A percentile compares a stretch with the other conserved stretches of the same genome.
Conservation (phyloP, 2,113 vertebrate species). For the Balaenoptera acutorostrata region DNA sequence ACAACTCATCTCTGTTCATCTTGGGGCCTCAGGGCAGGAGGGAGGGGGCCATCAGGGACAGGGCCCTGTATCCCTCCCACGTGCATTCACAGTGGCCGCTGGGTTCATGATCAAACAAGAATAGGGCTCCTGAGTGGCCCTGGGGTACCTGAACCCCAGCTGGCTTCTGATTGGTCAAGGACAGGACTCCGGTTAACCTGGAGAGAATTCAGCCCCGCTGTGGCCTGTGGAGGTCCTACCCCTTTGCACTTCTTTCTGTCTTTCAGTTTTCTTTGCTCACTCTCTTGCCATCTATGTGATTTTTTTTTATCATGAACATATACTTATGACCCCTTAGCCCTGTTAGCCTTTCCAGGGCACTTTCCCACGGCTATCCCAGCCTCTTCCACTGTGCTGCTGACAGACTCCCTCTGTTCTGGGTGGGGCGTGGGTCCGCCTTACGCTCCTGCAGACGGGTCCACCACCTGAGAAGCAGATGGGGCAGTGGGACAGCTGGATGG, state of each 20-base stretch:
- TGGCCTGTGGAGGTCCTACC: too few species aligned
- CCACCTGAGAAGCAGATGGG: background rate
- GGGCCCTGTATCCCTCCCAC: background rate
- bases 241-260: background rate
- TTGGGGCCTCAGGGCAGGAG: background rate
- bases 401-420: background rate
- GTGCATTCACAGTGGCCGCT: background rate
- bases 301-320: background rate
- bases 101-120: background rate
- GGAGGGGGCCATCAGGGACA: background rate
- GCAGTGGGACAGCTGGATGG: fast-evolving
- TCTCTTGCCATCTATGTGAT: background rate
- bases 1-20: background rate
- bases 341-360: background rate
- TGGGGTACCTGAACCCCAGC: too few species aligned
- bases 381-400: too few species aligned
- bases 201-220: background rate
- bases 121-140: background rate
- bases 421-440: fast-evolving
- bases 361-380: too few species aligned
- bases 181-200: background rate
- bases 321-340: background rate
- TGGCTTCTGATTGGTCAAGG: background rate
- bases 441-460: background rate
- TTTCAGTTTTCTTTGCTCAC: background rate